Base-by-base conservation (phyloP, 2,113 vertebrate species). In the Gavialis gangeticus region DNA sequence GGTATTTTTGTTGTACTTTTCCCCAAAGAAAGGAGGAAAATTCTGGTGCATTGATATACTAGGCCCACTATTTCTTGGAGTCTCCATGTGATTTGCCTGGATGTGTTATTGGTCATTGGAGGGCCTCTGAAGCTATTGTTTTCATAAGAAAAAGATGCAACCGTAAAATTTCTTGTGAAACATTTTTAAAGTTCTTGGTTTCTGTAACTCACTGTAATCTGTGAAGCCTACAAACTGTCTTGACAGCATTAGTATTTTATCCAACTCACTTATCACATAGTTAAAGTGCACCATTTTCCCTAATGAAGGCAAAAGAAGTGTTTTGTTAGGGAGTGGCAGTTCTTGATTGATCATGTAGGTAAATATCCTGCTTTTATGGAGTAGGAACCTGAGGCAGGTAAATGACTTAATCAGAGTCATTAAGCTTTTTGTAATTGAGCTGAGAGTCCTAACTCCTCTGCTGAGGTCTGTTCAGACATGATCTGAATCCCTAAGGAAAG, bases 331-430 rank as follows among this genome's bases (percentile, higher is more conserved):
- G 14, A 6, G 1, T 46, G 19, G 13, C 75, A 1, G 46, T 55
- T 57, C 60, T 55, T 25, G 4, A 10, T 37, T 66, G 82, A 12
- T 18, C 27, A 14, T 9, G 4, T 5, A 34, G 55, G 57, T 84
- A 12, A 24, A 89, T 67, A 17, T 17, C 3, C 1, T 10, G 24
- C 2, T 75, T 11, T 54, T 0, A 0, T 62, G 84, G 34, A 78
- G 71, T 54, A 75, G 18, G 28, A 77, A 30, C 27, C n/a, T 27
- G 37, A 58, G 11, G 4, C 1, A 25, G 4, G 16, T 78, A 4
- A 15, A 3, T 56, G 80, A 34, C n/a, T 94, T 89, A 0, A 27
- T 16, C 16, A 67, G 28, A 66, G 64, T 67, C 28, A 13, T 63
- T 17, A n/a, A 17, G 11, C 2, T 82, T 91, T 86, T 77, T 24